Evolutionary conservation across 2,888 invertebrate species (phyloP), one percentile per base, ranked within the genome.

Genomic region (Anagyrus pseudococci): DNA sequence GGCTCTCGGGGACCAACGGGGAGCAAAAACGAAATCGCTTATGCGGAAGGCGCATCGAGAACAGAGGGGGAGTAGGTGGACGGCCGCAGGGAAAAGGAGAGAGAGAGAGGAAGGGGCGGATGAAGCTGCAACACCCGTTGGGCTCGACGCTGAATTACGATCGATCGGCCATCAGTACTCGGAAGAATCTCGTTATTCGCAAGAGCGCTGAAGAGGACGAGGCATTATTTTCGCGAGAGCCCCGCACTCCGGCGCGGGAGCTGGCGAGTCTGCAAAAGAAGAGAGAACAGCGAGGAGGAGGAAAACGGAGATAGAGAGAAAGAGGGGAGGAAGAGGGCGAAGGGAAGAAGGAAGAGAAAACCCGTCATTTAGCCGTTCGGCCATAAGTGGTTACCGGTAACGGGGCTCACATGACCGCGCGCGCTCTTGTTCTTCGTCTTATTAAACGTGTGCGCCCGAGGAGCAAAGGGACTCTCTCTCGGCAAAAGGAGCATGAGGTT

Each of bases 141-240:
- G 22, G n/a, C 41, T 8, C 56, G 48, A 62, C 64, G 59, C 62
- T 62, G 60, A 61, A 70, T 73, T 68, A 68, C 70, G 67, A 68
- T 66, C 69, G 68, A 69, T 73, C 71, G 70, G 70, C 65, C 67
- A 70, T 70, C 69, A 67, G 67, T 74, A 73, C 74, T 61, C 59
- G 66, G 71, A 73, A 74, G 72, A 70, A 66, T 70, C 72, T 70
- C 72, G 69, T 76, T 74, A 76, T 75, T 75, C 68, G 67, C 71
- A 65, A 68, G 66, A 70, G 70, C 63, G 59, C 57, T 57, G 64
- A 52, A 29, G 20, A 23, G n/a, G 23, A 17, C 19, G 33, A 33
- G 44, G 67, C 71, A 75, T 75, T 73, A 75, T 75, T 75, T 75
- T 72, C 70, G 66, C 69, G 66, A 62, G 65, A 68, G 70, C 66